Evolutionary conservation across 2,113 vertebrate genomes (phyloP).

Genomic region (Narcine bancroftii): DNA sequence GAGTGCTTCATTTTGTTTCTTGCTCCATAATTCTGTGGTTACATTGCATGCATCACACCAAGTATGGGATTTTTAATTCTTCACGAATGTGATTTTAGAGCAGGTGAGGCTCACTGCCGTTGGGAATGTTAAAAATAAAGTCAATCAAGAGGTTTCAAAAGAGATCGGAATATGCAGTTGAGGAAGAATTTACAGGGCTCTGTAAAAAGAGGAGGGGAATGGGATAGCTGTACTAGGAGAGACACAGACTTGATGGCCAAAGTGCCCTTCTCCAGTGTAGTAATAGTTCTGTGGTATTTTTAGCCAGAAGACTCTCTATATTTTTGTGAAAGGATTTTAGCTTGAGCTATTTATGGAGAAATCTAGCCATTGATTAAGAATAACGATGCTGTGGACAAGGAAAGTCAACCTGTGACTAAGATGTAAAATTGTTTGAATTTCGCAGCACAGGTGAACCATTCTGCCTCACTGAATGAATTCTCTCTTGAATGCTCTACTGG

Average conservation of each 20-base stretch:
- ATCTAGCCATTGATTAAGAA: neutral
- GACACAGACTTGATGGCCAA: too few species aligned
- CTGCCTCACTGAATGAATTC: neutral
- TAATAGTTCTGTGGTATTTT: neutral
- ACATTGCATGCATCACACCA: neutral
- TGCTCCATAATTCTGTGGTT: neutral
- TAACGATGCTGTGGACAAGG: neutral
- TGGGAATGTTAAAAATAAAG: too few species aligned
- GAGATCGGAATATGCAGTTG: too few species aligned
- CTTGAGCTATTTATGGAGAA: neutral
- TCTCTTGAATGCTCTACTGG: neutral
- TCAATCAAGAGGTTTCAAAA: too few species aligned
- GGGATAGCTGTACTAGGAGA: too few species aligned
- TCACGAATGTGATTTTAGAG: neutral
- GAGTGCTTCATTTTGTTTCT: neutral
- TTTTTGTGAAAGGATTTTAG: neutral
- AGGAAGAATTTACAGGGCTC: too few species aligned
- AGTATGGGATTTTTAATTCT: neutral
- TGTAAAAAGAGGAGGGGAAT: too few species aligned
- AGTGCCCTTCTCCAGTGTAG: neutral
- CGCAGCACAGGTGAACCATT: neutral
- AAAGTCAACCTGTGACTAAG: neutral
- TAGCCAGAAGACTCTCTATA: neutral
- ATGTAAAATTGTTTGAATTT: neutral
- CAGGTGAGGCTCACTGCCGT: too few species aligned